Base-by-base conservation (phyloP, 1,140 invertebrate species). In the Brachionus plicatilis region DNA sequence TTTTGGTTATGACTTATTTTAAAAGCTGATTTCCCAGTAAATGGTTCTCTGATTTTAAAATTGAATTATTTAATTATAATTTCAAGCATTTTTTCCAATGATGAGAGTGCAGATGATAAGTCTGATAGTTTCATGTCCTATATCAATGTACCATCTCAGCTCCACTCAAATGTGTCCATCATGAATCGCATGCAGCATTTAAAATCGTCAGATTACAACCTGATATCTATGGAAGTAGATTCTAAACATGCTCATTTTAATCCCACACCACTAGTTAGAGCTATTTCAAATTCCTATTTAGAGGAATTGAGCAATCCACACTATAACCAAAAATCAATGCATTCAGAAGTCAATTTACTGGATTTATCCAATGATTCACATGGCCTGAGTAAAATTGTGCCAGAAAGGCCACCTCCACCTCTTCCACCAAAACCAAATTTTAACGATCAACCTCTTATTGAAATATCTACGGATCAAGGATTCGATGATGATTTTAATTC, bases 361-460 rank as follows among this genome's bases (percentile, higher is more conserved):
- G 79, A 82, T 43, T 37, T 68, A 12, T 60, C 53, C 2, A 43
- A 27, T 60, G 78, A 80, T 20, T 43, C 33, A 11, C 17, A 17
- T 47, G 29, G 12, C 8, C 45, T 9, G 27, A 80, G 4, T 4
- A 56, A 82, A 45, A 33, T 20, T 5, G 12, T 20, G 45, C 72
- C 72, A 4, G 20, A 24, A 50, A 47, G 79, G 43, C 65, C 65
- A 8, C 78, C 79, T 65, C 79, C 79, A 68, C 79, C 79, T n/a
- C 24, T 65, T 20, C 79, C 79, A 37, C n/a, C 24, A 3, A 60
- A 65, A n/a, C 53, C 53, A 45, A 27, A 29, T 33, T 47, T 53
- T 9, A 14, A 65, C 17, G 53, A 76, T 45, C 72, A 76, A 47
- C 72, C 72, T 20, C 27, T 76, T 27, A 76, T 76, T 50, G 43